Percentiles rank a stretch among this genome's conserved stretches.
Evolutionary conservation across 1,140 invertebrate species (phyloP).

Genomic region (Pseudomyrmex cubaensis): DNA sequence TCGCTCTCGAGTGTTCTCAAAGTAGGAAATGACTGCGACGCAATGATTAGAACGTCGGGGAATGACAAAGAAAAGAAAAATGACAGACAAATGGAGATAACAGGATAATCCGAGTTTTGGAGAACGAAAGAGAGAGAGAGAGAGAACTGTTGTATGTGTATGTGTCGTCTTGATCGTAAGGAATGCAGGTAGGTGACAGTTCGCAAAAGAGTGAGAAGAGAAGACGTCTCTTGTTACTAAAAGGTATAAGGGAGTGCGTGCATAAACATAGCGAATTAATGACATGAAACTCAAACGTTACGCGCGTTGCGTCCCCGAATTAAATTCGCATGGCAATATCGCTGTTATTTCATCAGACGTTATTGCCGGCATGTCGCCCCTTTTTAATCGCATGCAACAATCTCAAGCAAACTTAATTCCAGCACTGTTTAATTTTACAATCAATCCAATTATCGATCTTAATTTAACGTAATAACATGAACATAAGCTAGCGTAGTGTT

Average conservation of each 20-base stretch:
- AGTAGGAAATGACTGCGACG: constrained; percentile 59
- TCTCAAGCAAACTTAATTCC: constrained; percentile 22
- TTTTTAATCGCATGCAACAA: constrained; percentile 18
- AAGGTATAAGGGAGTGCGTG: constrained; percentile 17
- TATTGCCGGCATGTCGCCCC: constrained; percentile 17
- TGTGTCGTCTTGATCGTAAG: constrained; percentile 70
- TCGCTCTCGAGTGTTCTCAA: constrained; percentile 59
- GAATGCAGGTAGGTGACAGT: constrained; percentile 66
- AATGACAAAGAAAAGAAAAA: constrained; percentile 25
- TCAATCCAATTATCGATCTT: background rate
- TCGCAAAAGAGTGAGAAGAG: constrained; percentile 26
- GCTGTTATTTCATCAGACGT: constrained; percentile 35
- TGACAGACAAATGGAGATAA: constrained; percentile 57
- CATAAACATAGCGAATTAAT: constrained; percentile 40
- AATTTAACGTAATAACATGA: background rate
- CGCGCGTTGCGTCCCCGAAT: constrained; percentile 38
- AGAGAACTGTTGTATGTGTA: constrained; percentile 17
- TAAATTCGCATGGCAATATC: constrained; percentile 37
- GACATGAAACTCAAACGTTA: constrained; percentile 43
- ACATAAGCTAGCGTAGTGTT: background rate
- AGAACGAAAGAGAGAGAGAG: constrained; percentile 23
- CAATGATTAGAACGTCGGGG: constrained; percentile 43
- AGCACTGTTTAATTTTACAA: constrained; percentile 6
- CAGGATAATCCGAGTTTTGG: background rate
- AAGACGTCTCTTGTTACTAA: constrained; percentile 44